Evolutionary conservation across 1,140 invertebrate species (phyloP), one percentile per base, ranked within the genome.

Genomic region (Polypedilum pembai): DNA sequence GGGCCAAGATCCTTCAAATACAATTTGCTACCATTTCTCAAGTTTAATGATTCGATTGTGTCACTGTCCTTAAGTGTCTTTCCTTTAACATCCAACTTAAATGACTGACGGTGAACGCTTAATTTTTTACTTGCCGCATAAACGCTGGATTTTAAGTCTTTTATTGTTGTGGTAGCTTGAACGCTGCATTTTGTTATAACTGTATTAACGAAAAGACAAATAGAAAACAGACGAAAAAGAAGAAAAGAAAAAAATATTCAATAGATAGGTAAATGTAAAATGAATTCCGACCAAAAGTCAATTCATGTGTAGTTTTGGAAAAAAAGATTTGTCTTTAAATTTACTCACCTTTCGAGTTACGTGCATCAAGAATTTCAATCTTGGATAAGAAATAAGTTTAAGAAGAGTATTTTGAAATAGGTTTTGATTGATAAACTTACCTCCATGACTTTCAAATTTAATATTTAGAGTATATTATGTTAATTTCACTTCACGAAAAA

Each of bases 1-100:
- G 96, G 96, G 8, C 98, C 98, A 45, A 99, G 85, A 85, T 99
- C 98, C 86, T 94, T 94, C 17, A 92, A 84, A 80, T 89, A 94
- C 0, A 94, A 80, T 80, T 91, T 91, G 7, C 85, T 85, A 1
- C 88, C 88, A 78, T 83, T 83, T 77, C 85, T 84, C 40, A 94
- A 78, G 40, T 86, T 85, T 12, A 92, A 79, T 69, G 85, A 83
- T 77, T 87, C 85, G 1, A 93, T 78, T 1, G 87, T 88, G 18
- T 87, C 86, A 12, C 88, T 87, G 82, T 94, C 91, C 75, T 89
- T 88, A 12, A 92, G 79, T 73, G 87, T 84, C 85, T 91, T 93
- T 73, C 92, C 92, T 83, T 93, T 94, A 8, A 88, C 80, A 78
- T 94, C 93, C 74, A 88, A 78, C 77, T 92, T 89, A 69, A 97